Percentiles rank a stretch among this genome's conserved stretches.
Evolutionary conservation across 2,888 invertebrate genomes (phyloP).

Genomic region (Eristalis pertinax): DNA sequence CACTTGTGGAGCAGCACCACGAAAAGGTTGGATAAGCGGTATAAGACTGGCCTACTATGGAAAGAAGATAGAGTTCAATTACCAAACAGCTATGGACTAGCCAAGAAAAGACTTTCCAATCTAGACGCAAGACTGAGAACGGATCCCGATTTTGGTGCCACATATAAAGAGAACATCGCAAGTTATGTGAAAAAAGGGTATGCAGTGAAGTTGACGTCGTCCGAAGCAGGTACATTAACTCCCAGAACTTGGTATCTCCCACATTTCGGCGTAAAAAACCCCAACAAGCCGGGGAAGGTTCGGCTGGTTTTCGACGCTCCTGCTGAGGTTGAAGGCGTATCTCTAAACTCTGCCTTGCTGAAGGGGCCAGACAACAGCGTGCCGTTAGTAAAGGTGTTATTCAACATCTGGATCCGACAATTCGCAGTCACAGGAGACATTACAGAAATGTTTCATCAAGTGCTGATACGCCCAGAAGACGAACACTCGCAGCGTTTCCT

Average conservation of each 20-base stretch:
- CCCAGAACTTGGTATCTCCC: slow-evolving; percentile 69
- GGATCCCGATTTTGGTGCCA: slow-evolving; percentile 45
- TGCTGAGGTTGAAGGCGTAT: slow-evolving; percentile 60
- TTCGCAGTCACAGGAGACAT: slow-evolving; percentile 75
- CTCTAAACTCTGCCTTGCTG: slow-evolving; percentile 75
- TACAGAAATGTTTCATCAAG: slow-evolving; percentile 59
- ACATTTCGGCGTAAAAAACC: slow-evolving; percentile 66
- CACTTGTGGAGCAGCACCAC: slow-evolving; percentile 13
- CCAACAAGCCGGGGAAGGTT: slow-evolving; percentile 73
- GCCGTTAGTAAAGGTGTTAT: too few species aligned
- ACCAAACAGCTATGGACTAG: slow-evolving; percentile 38
- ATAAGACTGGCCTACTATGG: slow-evolving; percentile 29
- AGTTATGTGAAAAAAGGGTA: slow-evolving; percentile 43
- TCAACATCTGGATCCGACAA: too few species aligned
- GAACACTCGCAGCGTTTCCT: slow-evolving; percentile 39
- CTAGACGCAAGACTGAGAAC: slow-evolving; percentile 57
- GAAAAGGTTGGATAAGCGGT: neutral
- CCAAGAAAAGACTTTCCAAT: slow-evolving; percentile 41
- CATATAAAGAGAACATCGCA: slow-evolving; percentile 53
- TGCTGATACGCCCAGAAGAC: slow-evolving; percentile 58
- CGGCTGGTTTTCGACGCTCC: slow-evolving; percentile 74
- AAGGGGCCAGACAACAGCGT: too few species aligned
- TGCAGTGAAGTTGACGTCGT: slow-evolving; percentile 34
- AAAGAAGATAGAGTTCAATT: slow-evolving; percentile 30
- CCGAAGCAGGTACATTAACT: neutral